Base-by-base conservation (phyloP, 1,140 invertebrate genomes). In the Diabrotica virgifera region DNA sequence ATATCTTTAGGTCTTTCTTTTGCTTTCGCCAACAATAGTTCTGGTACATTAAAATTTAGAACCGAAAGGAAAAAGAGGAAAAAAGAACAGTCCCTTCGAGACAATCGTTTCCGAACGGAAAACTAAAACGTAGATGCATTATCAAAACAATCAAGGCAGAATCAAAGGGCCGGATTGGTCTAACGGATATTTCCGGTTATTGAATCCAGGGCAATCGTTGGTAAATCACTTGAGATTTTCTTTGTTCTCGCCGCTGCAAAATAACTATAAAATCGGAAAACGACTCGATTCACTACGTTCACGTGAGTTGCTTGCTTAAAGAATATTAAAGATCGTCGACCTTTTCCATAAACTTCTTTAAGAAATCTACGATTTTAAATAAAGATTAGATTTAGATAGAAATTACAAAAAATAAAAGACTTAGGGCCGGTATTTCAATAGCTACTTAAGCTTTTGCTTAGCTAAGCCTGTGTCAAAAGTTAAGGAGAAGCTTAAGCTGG, bases 131-230 rank as follows among this genome's bases (percentile, higher is more conserved):
- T 57, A 68, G 67, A 24, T 69, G 68, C 66, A 66, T 68, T 70
- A 72, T 68, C 59, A 72, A 69, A 73, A 71, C 69, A 67, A 66
- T 65, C 38, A 69, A 71, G 69, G 59, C 67, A 52, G 68, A 72
- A 73, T 73, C 71, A 73, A 71, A 69, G 68, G 56, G 63, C 54
- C 35, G 67, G 65, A 70, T 72, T 72, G 71, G 71, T 59, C 62
- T 63, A 66, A 64, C 65, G 51, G 60, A 54, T 61, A 64, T 72
- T 70, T 71, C 67, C 69, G 71, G 67, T 69, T 73, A 73, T 71
- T 67, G 69, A 72, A 72, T 72, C 69, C 61, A 35, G 66, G 62
- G 63, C 70, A 70, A 70, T 70, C 69, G 64, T 66, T 66, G 70
- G 63, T 64, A 70, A 71, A 70, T 71, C 70, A 71, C 68, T 72